phyloP scores from a whole-genome alignment of 2,797 vertebrate genomes.

The Sebastes ruberrimus region DNA sequence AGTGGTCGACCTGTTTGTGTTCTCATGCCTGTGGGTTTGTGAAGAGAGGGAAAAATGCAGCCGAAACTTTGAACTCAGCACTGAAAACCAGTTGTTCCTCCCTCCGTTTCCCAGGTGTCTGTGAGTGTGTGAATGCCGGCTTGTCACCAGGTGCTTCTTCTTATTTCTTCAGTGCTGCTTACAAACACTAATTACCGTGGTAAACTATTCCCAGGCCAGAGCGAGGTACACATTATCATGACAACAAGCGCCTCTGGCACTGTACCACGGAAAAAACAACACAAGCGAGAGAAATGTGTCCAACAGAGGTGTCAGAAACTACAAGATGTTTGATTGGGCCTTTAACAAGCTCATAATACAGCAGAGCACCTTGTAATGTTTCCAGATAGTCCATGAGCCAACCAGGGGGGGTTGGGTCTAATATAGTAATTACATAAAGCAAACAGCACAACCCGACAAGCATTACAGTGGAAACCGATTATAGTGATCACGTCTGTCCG shows the following conservation, averaged over 20 bases:
- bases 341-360: slow-evolving; percentile 47
- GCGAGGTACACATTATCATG: slow-evolving; percentile 36
- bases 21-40: slow-evolving; percentile 30
- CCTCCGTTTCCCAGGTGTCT: slow-evolving; percentile 6
- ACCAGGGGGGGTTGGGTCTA: not conserved
- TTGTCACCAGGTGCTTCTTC: slow-evolving; percentile 58
- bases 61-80: slow-evolving; percentile 13
- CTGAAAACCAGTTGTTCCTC: slow-evolving; percentile 55
- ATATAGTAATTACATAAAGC: not conserved
- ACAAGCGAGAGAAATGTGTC: slow-evolving; percentile 21
- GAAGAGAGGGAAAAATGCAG: slow-evolving; percentile 3
- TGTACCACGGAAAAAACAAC: slow-evolving; percentile 28
- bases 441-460: not conserved
- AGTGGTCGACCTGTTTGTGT: slow-evolving; percentile 2
- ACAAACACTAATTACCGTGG: slow-evolving; percentile 65
- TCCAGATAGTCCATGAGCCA: slow-evolving; percentile 18
- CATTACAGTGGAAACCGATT: not conserved
- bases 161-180: slow-evolving; percentile 42
- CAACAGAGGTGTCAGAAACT: slow-evolving; percentile 40
- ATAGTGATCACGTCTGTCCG: too few species aligned
- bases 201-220: slow-evolving; percentile 62
- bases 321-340: slow-evolving; percentile 25
- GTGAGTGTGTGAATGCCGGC: slow-evolving; percentile 2
- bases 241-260: slow-evolving; percentile 48
- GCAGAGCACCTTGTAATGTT: slow-evolving; percentile 23